Conservation (phyloP, 2,113 vertebrate genomes). For the Ellobius talpinus region DNA sequence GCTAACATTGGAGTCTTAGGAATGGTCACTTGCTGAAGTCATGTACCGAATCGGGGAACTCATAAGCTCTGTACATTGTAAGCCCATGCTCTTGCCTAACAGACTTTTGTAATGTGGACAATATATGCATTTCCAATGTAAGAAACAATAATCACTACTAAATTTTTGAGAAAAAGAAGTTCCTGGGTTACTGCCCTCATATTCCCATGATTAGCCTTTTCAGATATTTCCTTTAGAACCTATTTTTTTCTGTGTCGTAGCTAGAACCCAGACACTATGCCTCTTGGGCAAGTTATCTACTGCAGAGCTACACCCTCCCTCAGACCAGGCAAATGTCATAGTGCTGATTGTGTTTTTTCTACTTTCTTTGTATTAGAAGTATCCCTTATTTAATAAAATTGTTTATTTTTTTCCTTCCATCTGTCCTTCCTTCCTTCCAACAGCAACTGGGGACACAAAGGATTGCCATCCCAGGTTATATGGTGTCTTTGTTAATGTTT, state of each 20-base stretch:
- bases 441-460: background rate
- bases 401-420: background rate
- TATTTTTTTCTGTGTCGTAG: background rate
- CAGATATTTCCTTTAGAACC: background rate
- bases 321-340: background rate
- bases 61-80: background rate
- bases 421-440: background rate
- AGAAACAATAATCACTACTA: background rate
- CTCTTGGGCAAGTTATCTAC: background rate
- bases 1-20: background rate
- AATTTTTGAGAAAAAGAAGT: conserved; percentile 6
- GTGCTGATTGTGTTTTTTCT: conserved; percentile 30
- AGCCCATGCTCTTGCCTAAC: background rate
- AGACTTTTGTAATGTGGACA: background rate
- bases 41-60: background rate
- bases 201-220: background rate
- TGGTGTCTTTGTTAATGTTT: background rate
- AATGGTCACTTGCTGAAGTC: background rate
- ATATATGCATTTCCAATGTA: background rate
- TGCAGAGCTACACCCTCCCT: background rate
- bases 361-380: conserved; percentile 3
- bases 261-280: background rate
- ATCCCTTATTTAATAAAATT: background rate
- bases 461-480: background rate
- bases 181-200: background rate